Base-by-base conservation (phyloP, 2,113 vertebrate species). In the Gavia stellata region DNA sequence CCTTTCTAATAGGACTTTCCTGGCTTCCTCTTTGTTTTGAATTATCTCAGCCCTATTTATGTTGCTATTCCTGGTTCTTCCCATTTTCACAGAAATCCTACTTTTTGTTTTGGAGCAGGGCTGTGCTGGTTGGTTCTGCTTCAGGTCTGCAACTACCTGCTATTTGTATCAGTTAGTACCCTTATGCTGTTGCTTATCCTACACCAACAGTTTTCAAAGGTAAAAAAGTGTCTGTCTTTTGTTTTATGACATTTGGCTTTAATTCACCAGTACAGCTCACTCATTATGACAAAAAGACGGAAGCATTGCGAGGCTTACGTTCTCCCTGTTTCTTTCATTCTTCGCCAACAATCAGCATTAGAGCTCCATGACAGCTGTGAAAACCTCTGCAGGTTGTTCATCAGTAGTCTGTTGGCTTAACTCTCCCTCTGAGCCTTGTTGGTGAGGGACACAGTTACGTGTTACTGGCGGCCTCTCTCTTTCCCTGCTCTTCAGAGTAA, bases 241-340 rank as follows among this genome's bases (percentile, higher is more conserved):
- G 17, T 13, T 45, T 61, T 65, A 2, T 42, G 55, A 17, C 53
- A 21, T 47, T 62, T 49, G 67, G 53, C 71, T 68, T 47, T 53
- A 21, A 28, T 17, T 52, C 45, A 17, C 33, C 40, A 38, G 45
- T 29, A 49, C 31, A 68, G 65, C 44, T 67, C n/a, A 1, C 47
- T 24, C 40, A 2, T 11, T 33, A 10, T 7, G 29, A 34, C 31
- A 34, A 38, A 38, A 31, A 3, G 55, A 40, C 0, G 0, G 79
- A 1, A 91, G 19, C 26, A 21, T 12, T 31, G 71, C 3, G 3
- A 52, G 0, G 3, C 28, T 59, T 14, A 7, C 15, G 74, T 47
- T 33, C 34, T 25, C 36, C 49, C 6, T 14, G 33, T 52, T 31
- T 3, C 14, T 52, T 31, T 3, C 14, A 31, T 42, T 28, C 26